Evolutionary conservation across 2,888 invertebrate genomes (phyloP), one percentile per base, ranked within the genome.

Genomic region (Eupithecia subumbrata): DNA sequence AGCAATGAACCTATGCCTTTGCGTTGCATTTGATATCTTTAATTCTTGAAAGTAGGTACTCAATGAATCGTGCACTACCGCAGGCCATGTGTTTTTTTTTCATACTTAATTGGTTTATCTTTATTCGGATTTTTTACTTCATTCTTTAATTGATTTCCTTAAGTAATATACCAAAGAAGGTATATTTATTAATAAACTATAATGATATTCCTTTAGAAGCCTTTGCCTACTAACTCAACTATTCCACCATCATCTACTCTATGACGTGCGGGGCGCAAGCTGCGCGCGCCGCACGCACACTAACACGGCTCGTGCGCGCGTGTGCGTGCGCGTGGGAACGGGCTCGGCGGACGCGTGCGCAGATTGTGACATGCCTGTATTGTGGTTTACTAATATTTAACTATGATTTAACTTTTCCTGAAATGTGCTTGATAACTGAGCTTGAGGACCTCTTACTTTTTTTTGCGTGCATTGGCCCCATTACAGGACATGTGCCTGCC

Each of bases 261-360:
- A 85, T 89, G 87, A 79, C 81, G 82, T 81, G 81, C 83, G 82
- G 82, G 84, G 84, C 85, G 87, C 90, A 88, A 87, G 88, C 87
- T 90, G 92, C 91, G 91, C 90, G 90, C 84, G 84, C 89, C 90
- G 90, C 84, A 84, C 89, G 79, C 89, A 87, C 87, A 87, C 77
- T 73, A 76, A 73, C 72, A 67, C 64, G 71, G 60, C 75, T 8
- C 56, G 71, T 40, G 76, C 73, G 84, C 78, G 79, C 84, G 88
- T 88, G 90, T 89, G 92, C 82, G 91, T 86, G 90, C 86, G 91
- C 93, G 94, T 93, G 93, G 93, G 94, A 93, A 93, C 92, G 92
- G 86, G 86, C 87, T 88, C 87, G 89, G 85, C 88, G 87, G 90
- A 92, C 92, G 93, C 93, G 93, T 93, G 92, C 89, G 91, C 90